Conservation (phyloP, 2,888 invertebrate genomes). For the Beris chalybata region DNA sequence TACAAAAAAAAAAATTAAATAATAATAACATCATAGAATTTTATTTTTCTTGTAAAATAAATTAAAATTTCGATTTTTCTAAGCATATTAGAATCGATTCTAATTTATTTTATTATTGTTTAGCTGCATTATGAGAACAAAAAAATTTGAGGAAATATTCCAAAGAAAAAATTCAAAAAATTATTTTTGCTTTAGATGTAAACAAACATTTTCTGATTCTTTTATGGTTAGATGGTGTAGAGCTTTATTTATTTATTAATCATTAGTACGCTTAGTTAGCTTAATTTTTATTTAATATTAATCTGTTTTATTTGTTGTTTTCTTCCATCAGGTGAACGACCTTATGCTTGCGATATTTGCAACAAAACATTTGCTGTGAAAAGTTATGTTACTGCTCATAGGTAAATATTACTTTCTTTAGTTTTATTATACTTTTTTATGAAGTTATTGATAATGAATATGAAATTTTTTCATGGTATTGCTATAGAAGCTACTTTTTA, state of each 20-base stretch:
- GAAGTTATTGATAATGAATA: not conserved
- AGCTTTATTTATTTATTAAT: not conserved
- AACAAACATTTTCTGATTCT: slow-evolving; percentile 37
- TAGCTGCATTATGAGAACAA: not conserved
- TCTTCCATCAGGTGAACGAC: slow-evolving; percentile 64
- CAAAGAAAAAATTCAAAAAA: not conserved
- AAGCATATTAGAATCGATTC: slow-evolving; percentile 41
- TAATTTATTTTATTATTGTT: slow-evolving; percentile 24
- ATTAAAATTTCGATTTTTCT: slow-evolving; percentile 31
- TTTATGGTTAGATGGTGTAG: slow-evolving; percentile 36
- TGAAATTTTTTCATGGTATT: no score
- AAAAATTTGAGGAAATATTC: not conserved
- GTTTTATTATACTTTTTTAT: not conserved
- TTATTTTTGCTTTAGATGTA: slow-evolving; percentile 1
- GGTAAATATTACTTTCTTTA: slow-evolving; percentile 50
- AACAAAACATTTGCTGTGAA: slow-evolving; percentile 79
- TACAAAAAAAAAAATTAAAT: slow-evolving; percentile 1
- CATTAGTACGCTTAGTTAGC: not conserved
- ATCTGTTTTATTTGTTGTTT: not conserved
- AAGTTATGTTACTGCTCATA: slow-evolving; percentile 78
- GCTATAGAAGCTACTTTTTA: no score
- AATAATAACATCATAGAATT: slow-evolving; percentile 8
- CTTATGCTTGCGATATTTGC: slow-evolving; percentile 78
- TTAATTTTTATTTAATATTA: slow-evolving; percentile 9
- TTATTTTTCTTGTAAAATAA: not conserved